Evolutionary conservation across 92 coral and sea anemone species (phyloP).

Genomic region (Umimayanthus chanpuru): DNA sequence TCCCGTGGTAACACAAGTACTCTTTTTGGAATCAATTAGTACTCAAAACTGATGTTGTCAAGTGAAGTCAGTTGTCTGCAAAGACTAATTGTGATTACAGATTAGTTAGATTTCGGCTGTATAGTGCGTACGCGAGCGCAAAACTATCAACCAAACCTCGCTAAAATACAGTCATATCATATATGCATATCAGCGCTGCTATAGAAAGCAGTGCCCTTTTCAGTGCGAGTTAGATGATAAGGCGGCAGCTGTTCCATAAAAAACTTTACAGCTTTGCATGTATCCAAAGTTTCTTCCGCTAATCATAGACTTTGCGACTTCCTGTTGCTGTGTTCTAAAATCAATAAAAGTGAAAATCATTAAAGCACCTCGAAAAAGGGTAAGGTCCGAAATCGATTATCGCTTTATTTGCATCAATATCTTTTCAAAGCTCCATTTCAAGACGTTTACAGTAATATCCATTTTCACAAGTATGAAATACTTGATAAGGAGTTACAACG

Average conservation of each 20-base stretch:
- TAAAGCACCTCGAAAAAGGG: too few species aligned
- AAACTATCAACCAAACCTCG: conserved; percentile 15
- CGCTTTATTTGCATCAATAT: too few species aligned
- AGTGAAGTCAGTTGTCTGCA: neutral
- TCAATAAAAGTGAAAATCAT: neutral
- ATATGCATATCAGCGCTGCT: neutral
- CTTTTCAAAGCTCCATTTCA: too few species aligned
- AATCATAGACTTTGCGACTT: neutral
- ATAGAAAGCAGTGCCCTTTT: neutral
- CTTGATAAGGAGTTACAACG: too few species aligned
- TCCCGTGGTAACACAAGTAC: conserved; percentile 18
- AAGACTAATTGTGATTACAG: neutral
- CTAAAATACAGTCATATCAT: neutral
- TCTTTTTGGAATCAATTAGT: conserved; percentile 13
- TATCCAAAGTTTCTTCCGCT: neutral
- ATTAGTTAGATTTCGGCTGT: neutral
- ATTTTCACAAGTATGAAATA: too few species aligned
- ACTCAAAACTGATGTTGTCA: neutral
- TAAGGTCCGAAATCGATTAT: too few species aligned
- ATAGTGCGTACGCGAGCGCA: neutral
- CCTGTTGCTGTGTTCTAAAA: neutral
- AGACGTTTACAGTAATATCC: too few species aligned
- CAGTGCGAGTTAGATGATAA: neutral
- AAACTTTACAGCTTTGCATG: neutral
- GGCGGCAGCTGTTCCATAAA: neutral